Percentiles rank a stretch among this genome's conserved stretches.
Conservation (phyloP, 2,113 vertebrate genomes). For the Pheucticus melanocephalus region DNA sequence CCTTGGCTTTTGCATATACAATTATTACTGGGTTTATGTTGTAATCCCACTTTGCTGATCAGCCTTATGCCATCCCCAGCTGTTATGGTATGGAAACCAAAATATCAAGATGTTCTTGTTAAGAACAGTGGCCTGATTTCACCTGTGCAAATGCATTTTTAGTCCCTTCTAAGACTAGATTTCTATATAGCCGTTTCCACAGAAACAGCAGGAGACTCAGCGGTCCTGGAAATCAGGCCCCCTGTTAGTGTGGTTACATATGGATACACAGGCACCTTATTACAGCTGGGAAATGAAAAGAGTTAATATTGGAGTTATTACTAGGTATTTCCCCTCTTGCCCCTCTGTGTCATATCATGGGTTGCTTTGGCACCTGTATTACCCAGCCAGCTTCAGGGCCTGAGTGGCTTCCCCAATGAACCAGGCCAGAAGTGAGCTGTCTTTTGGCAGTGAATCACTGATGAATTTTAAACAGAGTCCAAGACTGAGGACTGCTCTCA, state of each 20-base stretch:
- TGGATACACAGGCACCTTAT: not conserved
- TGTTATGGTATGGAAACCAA: not conserved
- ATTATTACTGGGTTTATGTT: not conserved
- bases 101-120: not conserved
- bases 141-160: not conserved
- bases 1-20: not conserved
- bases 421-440: not conserved
- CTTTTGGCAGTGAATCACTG: not conserved
- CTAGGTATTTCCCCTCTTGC: not conserved
- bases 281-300: not conserved
- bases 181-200: not conserved
- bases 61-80: not conserved
- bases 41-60: not conserved
- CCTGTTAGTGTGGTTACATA: not conserved
- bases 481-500: not conserved
- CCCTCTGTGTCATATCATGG: not conserved
- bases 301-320: not conserved
- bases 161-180: not conserved
- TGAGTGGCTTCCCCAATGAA: not conserved
- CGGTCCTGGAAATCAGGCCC: not conserved
- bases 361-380: not conserved
- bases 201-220: not conserved
- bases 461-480: not conserved
- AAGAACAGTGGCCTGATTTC: not conserved
- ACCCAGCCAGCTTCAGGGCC: not conserved